A percentile compares a stretch with the other conserved stretches of the same genome.
These are phyloP conservation scores for Latrodectus hesperus DNA, from an alignment of 2,888 invertebrate species.

Conservation along the genomic window DNA sequence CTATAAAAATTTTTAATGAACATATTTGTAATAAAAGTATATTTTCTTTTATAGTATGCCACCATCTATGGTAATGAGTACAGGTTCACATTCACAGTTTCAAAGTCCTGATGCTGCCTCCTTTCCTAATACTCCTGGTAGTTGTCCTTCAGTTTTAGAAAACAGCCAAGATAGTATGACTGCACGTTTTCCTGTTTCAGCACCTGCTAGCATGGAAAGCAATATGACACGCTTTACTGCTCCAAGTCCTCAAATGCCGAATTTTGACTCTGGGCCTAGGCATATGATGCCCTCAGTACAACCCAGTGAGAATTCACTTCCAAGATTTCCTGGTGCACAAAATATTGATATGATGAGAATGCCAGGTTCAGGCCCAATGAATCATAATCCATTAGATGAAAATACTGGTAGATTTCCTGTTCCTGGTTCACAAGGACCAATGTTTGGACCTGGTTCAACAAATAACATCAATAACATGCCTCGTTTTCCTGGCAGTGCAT, in stretches of 20 bases:
- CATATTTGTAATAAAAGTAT: too few species aligned
- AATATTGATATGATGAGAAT: constrained; percentile 58
- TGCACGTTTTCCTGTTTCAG: constrained; percentile 72
- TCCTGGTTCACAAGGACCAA: constrained; percentile 40
- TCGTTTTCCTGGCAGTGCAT: constrained; percentile 70
- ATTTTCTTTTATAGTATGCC: constrained; percentile 42
- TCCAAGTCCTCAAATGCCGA: constrained; percentile 72
- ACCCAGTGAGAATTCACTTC: constrained; percentile 33
- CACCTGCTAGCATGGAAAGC: constrained; percentile 74
- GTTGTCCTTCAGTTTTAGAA: constrained; percentile 62
- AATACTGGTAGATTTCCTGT: constrained; percentile 43
- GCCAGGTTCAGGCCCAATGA: constrained; percentile 45
- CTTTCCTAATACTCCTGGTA: constrained; percentile 67
- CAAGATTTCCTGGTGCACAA: constrained; percentile 46
- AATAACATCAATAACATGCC: constrained; percentile 67
- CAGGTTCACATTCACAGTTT: constrained; percentile 64
- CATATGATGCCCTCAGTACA: constrained; percentile 39
- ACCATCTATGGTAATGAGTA: constrained; percentile 67
- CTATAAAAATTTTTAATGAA: too few species aligned
- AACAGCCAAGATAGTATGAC: constrained; percentile 65
- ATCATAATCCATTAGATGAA: constrained; percentile 61
- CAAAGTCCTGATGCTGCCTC: constrained; percentile 66
- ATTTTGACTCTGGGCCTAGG: constrained; percentile 55
- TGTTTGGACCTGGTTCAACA: constrained; percentile 59
- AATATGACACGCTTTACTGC: constrained; percentile 61